Evolutionary conservation across 2,113 vertebrate genomes (phyloP).

Genomic region (Ceyx cyanopectus): DNA sequence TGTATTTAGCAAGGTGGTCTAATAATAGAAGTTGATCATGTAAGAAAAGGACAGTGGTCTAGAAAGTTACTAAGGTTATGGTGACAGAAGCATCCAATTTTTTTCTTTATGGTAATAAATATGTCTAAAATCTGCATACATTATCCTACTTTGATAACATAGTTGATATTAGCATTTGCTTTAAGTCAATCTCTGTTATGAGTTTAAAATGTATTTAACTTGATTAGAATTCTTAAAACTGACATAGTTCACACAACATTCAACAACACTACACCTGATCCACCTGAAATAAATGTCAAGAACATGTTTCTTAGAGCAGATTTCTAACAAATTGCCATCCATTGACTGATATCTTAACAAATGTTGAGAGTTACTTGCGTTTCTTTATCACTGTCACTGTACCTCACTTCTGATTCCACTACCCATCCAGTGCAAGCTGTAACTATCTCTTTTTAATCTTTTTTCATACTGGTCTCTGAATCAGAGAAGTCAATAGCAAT

Average conservation of each 20-base stretch:
- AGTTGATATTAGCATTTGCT: neutral
- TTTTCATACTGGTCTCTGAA: neutral
- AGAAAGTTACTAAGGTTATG: neutral
- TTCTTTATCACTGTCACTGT: neutral
- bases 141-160: neutral
- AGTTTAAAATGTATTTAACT: neutral
- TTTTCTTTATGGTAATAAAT: constrained; percentile 35
- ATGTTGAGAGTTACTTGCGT: neutral
- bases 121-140: neutral
- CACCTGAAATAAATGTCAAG: neutral
- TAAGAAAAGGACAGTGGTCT: neutral
- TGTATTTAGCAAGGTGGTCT: neutral
- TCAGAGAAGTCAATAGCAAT: neutral
- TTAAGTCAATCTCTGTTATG: neutral
- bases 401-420: neutral
- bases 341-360: neutral
- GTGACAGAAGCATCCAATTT: neutral
- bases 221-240: neutral
- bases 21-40: neutral
- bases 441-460: neutral
- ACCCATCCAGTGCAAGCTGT: neutral
- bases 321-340: neutral
- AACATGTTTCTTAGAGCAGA: neutral
- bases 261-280: neutral
- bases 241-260: neutral